Percentiles rank a stretch among this genome's conserved stretches.
phyloP scores from a whole-genome alignment of 2,888 invertebrate species.

The Cancer borealis region DNA sequence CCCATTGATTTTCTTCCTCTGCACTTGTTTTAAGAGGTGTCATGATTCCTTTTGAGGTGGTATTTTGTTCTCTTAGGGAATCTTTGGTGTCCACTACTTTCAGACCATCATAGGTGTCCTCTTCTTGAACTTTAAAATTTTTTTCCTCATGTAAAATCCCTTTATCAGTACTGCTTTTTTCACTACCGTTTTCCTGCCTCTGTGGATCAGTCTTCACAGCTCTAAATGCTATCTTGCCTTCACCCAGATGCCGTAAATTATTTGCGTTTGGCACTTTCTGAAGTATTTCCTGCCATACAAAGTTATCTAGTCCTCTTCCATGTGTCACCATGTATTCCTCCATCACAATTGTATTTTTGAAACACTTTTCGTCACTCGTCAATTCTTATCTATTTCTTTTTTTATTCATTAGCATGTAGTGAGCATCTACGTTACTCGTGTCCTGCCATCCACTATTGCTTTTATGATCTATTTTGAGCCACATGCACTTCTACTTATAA shows the following conservation, averaged over 20 bases:
- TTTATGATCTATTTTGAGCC: not conserved
- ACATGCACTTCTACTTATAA: not conserved
- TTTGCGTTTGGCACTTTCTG: not conserved
- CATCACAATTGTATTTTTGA: not conserved
- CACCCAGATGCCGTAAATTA: conserved; percentile 12
- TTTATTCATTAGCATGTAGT: not conserved
- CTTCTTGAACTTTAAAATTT: not conserved
- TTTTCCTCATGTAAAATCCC: not conserved
- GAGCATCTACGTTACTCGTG: not conserved
- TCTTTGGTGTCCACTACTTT: not conserved
- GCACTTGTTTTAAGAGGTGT: not conserved
- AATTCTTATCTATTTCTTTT: not conserved
- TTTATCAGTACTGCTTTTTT: not conserved
- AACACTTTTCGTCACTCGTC: not conserved
- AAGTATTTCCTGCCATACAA: conserved; percentile 36
- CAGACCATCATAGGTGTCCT: not conserved
- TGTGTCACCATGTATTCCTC: conserved; percentile 26
- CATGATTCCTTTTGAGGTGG: not conserved
- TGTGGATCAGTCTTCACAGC: not conserved
- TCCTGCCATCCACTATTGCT: not conserved
- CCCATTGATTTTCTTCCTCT: not conserved
- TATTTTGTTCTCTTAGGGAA: not conserved
- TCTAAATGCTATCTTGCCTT: conserved; percentile 42
- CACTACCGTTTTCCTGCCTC: not conserved
- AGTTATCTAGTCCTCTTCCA: conserved; percentile 30